A percentile compares a stretch with the other conserved stretches of the same genome.
phyloP scores from a whole-genome alignment of 1,140 invertebrate species.

The Solenopsis invicta region DNA sequence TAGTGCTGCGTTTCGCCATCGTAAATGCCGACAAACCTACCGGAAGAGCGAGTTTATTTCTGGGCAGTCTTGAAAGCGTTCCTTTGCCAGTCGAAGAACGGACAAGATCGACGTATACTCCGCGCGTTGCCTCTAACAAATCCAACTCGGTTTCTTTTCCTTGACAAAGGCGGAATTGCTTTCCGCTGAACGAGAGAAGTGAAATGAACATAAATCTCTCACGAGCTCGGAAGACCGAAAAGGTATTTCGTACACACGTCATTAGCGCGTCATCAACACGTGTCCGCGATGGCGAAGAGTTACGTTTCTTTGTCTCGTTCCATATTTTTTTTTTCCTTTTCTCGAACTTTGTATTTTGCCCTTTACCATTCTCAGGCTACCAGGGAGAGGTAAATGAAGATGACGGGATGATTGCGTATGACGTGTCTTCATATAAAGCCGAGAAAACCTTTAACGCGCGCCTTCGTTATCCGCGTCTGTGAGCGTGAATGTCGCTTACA shows the following conservation, averaged over 20 bases:
- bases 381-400: conserved; percentile 1
- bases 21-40: conserved; percentile 66
- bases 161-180: background rate
- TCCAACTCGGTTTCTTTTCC: background rate
- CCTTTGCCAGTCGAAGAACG: conserved; percentile 71
- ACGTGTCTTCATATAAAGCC: background rate
- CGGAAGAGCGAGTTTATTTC: conserved; percentile 75
- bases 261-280: background rate
- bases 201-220: background rate
- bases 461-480: conserved; percentile 9
- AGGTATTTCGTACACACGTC: background rate
- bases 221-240: background rate
- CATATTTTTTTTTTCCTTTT: conserved; percentile 29
- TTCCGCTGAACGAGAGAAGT: background rate
- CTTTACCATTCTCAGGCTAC: conserved; percentile 7
- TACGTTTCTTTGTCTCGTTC: background rate
- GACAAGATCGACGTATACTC: conserved; percentile 59
- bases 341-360: background rate
- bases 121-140: conserved; percentile 23
- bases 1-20: conserved; percentile 47
- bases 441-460: background rate
- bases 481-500: conserved; percentile 17
- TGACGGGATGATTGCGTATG: conserved; percentile 35
- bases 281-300: background rate
- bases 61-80: conserved; percentile 71